Percentiles rank a stretch among this genome's conserved stretches.
These are phyloP conservation scores for Megathymus violae DNA, from an alignment of 1,140 invertebrate species.

Conservation along the genomic window DNA sequence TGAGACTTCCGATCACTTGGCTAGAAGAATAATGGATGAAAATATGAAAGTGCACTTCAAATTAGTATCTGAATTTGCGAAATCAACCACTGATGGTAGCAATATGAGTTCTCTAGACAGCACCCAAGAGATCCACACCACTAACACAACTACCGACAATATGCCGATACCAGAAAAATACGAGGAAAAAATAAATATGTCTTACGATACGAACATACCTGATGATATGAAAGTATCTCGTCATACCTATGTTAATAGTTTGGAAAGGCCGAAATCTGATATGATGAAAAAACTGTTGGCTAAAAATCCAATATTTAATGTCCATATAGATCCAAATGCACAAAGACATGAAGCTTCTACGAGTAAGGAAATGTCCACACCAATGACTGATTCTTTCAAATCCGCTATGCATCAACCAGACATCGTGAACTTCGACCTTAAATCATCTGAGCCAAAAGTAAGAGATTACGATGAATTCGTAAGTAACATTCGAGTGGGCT, in stretches of 20 bases:
- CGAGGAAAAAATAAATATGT: constrained; percentile 76
- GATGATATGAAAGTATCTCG: constrained; percentile 86
- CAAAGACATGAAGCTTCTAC: constrained; percentile 63
- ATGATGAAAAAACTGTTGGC: constrained; percentile 83
- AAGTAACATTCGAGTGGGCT: constrained; percentile 79
- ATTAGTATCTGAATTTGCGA: constrained; percentile 78
- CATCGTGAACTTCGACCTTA: constrained; percentile 79
- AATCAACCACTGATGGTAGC: constrained; percentile 76
- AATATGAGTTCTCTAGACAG: constrained; percentile 70
- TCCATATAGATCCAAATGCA: constrained; percentile 69
- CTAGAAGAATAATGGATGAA: constrained; percentile 77
- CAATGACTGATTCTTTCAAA: constrained; percentile 75
- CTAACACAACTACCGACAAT: constrained; percentile 37
- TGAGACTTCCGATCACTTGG: constrained; percentile 78
- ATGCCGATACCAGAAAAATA: constrained; percentile 63
- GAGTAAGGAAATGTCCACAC: constrained; percentile 55
- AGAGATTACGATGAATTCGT: constrained; percentile 77
- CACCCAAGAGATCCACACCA: constrained; percentile 52
- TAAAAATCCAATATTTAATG: constrained; percentile 81
- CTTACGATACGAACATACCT: constrained; percentile 84
- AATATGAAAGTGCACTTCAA: constrained; percentile 79
- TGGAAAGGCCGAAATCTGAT: constrained; percentile 84
- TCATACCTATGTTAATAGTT: constrained; percentile 83
- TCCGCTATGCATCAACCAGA: constrained; percentile 81
- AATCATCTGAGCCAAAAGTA: constrained; percentile 57